Percentiles rank a stretch among this genome's conserved stretches.
These are phyloP conservation scores for Macrobrachium rosenbergii DNA, from an alignment of 1,140 invertebrate species.

Conservation along the genomic window DNA sequence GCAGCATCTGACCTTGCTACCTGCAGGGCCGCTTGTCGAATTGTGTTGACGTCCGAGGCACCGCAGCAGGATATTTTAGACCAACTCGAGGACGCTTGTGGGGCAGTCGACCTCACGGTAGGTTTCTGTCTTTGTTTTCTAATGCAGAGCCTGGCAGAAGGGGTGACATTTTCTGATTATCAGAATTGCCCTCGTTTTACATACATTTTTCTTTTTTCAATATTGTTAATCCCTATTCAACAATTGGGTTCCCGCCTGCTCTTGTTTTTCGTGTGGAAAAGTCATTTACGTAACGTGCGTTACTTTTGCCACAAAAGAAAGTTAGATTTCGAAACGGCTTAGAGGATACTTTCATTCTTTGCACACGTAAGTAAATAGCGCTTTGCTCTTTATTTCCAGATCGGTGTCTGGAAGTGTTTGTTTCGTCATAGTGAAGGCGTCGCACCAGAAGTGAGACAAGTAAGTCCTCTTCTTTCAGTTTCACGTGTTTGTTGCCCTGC, in stretches of 20 bases:
- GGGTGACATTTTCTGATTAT: too few species aligned
- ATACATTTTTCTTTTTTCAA: too few species aligned
- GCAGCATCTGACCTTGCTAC: conserved; percentile 17
- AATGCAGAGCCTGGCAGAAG: background rate
- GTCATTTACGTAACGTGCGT: too few species aligned
- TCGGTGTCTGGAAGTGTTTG: conserved; percentile 49
- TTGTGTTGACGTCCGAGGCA: conserved; percentile 24
- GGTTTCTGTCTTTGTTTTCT: background rate
- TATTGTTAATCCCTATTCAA: too few species aligned
- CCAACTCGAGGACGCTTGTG: conserved; percentile 48
- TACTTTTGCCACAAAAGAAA: too few species aligned
- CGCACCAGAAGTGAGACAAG: conserved; percentile 21
- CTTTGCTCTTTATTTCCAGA: conserved; percentile 18
- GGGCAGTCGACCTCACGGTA: conserved; percentile 39
- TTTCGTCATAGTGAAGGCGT: conserved; percentile 43
- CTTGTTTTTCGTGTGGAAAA: too few species aligned
- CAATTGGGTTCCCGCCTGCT: too few species aligned
- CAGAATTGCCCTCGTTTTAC: too few species aligned
- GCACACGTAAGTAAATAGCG: background rate
- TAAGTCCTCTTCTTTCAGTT: background rate
- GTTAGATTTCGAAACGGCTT: too few species aligned
- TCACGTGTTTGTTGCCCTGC: background rate
- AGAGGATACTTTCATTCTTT: too few species aligned
- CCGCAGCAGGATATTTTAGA: conserved; percentile 54
- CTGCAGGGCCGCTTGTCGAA: conserved; percentile 32